A percentile compares a stretch with the other conserved stretches of the same genome.
Conservation (phyloP, 2,888 invertebrate genomes). For the Drosophila parthenogenetica region DNA sequence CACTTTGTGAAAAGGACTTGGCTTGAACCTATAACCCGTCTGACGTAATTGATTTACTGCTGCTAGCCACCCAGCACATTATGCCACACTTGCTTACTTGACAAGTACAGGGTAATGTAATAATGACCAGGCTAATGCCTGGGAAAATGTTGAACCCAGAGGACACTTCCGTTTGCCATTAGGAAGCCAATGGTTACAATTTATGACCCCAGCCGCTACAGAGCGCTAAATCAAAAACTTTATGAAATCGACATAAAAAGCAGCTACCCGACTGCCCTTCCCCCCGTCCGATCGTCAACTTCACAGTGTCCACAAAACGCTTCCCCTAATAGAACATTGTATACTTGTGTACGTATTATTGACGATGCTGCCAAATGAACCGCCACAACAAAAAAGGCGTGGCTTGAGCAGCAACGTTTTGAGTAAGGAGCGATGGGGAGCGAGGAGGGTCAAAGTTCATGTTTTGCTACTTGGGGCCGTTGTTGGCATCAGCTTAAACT, state of each 20-base stretch:
- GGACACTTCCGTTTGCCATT: slow-evolving; percentile 56
- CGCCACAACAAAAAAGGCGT: slow-evolving; percentile 33
- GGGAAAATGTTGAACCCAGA: slow-evolving; percentile 29
- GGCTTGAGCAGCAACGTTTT: not conserved
- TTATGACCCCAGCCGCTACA: slow-evolving; percentile 38
- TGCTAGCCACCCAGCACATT: not conserved
- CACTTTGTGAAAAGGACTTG: no score
- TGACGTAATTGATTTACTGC: no score
- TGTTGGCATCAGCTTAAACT: slow-evolving; percentile 64
- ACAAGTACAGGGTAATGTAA: slow-evolving; percentile 17
- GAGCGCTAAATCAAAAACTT: slow-evolving; percentile 65
- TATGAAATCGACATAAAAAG: slow-evolving; percentile 66
- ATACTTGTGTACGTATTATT: slow-evolving; percentile 69
- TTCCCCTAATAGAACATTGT: slow-evolving; percentile 25
- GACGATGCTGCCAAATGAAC: slow-evolving; percentile 71
- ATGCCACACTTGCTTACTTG: not conserved
- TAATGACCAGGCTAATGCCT: slow-evolving; percentile 34
- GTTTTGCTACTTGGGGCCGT: slow-evolving; percentile 27
- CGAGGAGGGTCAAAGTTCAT: not conserved
- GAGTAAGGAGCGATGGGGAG: not conserved
- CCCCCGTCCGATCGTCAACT: not conserved
- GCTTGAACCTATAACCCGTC: no score
- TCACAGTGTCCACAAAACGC: not conserved
- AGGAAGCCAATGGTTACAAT: slow-evolving; percentile 40
- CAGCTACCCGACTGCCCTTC: slow-evolving; percentile 10